A percentile compares a stretch with the other conserved stretches of the same genome.
Evolutionary conservation across 2,797 vertebrate genomes (phyloP).

Genomic region (Craterocephalus amniculus): DNA sequence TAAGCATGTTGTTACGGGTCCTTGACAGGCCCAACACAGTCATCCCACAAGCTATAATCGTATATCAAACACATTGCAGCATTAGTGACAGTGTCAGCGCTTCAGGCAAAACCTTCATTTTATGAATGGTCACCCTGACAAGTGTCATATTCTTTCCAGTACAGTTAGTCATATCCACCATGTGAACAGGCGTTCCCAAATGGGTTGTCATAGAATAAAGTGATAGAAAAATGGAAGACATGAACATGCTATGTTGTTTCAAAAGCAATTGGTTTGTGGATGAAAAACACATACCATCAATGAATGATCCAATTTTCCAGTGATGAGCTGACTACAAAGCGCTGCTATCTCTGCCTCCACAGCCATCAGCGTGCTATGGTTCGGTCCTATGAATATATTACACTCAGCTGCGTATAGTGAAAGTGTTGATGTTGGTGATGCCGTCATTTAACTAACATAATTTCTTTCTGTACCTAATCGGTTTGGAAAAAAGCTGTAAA

Average conservation of each 20-base stretch:
- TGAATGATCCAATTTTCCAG: constrained; percentile 37
- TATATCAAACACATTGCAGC: constrained; percentile 66
- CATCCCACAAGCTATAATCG: constrained; percentile 64
- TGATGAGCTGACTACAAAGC: constrained; percentile 17
- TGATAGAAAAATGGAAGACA: constrained; percentile 7
- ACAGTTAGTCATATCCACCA: constrained; percentile 51
- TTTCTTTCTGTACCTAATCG: too few species aligned
- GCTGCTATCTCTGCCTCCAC: constrained; percentile 4
- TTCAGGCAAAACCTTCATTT: constrained; percentile 47
- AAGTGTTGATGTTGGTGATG: background rate
- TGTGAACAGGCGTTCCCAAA: constrained; percentile 49
- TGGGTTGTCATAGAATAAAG: constrained; percentile 45
- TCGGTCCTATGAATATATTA: constrained; percentile 28
- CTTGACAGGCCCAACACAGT: constrained; percentile 71
- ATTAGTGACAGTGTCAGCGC: constrained; percentile 50
- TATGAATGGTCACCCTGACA: constrained; percentile 51
- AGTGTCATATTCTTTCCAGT: constrained; percentile 42
- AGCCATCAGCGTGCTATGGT: constrained; percentile 4
- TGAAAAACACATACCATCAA: constrained; percentile 8
- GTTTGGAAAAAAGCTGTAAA: too few species aligned
- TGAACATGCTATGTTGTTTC: constrained; percentile 20
- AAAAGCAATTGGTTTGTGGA: constrained; percentile 36
- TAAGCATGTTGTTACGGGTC: constrained; percentile 57
- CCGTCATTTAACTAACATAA: too few species aligned
- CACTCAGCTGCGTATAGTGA: background rate